Percentiles rank a stretch among this genome's conserved stretches.
phyloP scores from a whole-genome alignment of 2,797 vertebrate genomes.

The Columba guinea region DNA sequence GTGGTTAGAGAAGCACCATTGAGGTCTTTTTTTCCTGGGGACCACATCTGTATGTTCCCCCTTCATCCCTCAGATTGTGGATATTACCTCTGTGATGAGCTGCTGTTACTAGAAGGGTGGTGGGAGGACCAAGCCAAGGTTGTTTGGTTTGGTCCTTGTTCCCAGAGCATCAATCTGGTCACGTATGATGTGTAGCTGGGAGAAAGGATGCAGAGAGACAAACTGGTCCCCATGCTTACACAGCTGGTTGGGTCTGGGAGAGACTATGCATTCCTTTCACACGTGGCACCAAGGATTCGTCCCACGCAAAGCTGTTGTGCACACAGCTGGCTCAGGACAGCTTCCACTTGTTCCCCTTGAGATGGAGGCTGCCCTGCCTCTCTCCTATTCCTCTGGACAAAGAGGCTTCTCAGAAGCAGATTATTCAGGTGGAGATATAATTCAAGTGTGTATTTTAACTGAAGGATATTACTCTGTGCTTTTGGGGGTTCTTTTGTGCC shows the following conservation, averaged over 20 bases:
- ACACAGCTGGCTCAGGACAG: not conserved
- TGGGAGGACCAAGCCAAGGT: not conserved
- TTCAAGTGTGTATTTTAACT: not conserved
- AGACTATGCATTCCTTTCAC: accelerated
- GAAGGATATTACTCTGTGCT: not conserved
- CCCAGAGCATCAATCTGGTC: not conserved
- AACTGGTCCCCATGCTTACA: not conserved
- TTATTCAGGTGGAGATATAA: not conserved
- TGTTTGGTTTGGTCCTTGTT: not conserved
- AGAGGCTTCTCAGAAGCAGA: not conserved
- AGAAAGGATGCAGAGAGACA: not conserved
- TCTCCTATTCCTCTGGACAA: not conserved
- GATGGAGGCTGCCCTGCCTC: not conserved
- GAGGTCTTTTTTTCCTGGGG: not conserved
- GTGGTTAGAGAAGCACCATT: not conserved
- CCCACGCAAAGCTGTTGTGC: not conserved
- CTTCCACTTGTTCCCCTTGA: not conserved
- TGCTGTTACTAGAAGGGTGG: accelerated
- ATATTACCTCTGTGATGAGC: not conserved
- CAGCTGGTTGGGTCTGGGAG: not conserved
- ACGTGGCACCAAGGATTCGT: not conserved
- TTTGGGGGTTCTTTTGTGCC: not conserved
- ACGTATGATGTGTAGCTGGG: not conserved
- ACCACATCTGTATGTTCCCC: accelerated
- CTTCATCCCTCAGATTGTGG: not conserved